Percentiles rank a stretch among this genome's conserved stretches.
phyloP scores from a whole-genome alignment of 2,888 invertebrate genomes.

The Tipula helvola region DNA sequence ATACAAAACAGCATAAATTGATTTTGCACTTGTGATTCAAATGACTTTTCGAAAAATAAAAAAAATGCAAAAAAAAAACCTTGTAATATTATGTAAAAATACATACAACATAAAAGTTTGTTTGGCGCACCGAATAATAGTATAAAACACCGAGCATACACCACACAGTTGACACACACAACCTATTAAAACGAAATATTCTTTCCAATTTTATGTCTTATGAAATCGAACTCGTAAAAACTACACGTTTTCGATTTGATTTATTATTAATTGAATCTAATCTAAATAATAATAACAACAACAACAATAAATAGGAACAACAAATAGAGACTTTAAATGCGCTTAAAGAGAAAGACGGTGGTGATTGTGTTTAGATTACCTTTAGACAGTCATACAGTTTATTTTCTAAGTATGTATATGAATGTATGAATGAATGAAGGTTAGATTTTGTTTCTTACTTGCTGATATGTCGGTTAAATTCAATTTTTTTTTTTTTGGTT shows the following conservation, averaged over 20 bases:
- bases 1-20: background rate
- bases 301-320: background rate
- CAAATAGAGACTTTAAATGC: background rate
- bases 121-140: background rate
- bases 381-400: background rate
- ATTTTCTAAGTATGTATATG: background rate
- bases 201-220: background rate
- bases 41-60: no score
- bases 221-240: background rate
- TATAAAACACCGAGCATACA: background rate
- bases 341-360: background rate
- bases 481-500: background rate
- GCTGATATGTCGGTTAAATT: background rate
- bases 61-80: background rate
- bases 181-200: background rate
- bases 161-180: background rate
- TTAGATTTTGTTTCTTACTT: background rate
- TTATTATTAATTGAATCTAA: background rate
- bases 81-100: background rate
- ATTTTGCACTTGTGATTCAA: background rate
- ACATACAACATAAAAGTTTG: background rate
- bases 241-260: background rate
- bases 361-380: background rate
- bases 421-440: background rate
- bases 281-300: background rate